A percentile compares a stretch with the other conserved stretches of the same genome.
Conservation (phyloP, 2,888 invertebrate species). For the Perizoma flavofasciatum region DNA sequence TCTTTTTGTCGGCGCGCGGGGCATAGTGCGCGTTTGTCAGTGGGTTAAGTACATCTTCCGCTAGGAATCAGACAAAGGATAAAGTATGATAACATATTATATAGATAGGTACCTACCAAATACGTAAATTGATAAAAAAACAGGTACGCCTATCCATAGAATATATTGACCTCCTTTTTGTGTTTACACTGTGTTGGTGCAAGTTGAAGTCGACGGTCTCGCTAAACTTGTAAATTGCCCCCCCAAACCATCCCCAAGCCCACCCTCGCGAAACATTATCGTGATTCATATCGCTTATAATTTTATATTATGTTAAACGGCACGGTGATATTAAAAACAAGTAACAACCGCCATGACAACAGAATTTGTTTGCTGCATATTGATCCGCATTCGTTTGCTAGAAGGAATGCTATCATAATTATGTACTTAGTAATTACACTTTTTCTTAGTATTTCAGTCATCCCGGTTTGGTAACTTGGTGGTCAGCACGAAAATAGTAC, state of each 20-base stretch:
- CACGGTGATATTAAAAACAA: conserved; percentile 78
- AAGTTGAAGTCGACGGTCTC: conserved; percentile 34
- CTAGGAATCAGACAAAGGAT: background rate
- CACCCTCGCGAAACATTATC: conserved; percentile 72
- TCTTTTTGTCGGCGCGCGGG: conserved; percentile 66
- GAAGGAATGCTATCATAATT: conserved; percentile 33
- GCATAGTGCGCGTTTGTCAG: conserved; percentile 32
- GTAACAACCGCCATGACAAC: conserved; percentile 75
- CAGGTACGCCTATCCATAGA: no score
- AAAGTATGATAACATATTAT: no score
- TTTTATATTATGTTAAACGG: conserved; percentile 82
- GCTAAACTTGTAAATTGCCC: conserved; percentile 80
- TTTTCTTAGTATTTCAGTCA: no score
- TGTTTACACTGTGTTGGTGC: conserved; percentile 42
- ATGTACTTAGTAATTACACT: no score
- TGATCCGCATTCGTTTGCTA: conserved; percentile 59
- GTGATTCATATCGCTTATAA: conserved; percentile 84
- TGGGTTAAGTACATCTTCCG: conserved; percentile 9
- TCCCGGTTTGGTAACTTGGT: no score
- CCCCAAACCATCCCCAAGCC: conserved; percentile 56
- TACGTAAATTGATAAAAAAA: no score
- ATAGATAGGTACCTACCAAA: no score
- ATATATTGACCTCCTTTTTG: background rate
- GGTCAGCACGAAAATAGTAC: no score
- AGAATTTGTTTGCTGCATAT: conserved; percentile 76